Evolutionary conservation across 2,113 vertebrate genomes (phyloP).

Genomic region (Gorsachius goisagi): DNA sequence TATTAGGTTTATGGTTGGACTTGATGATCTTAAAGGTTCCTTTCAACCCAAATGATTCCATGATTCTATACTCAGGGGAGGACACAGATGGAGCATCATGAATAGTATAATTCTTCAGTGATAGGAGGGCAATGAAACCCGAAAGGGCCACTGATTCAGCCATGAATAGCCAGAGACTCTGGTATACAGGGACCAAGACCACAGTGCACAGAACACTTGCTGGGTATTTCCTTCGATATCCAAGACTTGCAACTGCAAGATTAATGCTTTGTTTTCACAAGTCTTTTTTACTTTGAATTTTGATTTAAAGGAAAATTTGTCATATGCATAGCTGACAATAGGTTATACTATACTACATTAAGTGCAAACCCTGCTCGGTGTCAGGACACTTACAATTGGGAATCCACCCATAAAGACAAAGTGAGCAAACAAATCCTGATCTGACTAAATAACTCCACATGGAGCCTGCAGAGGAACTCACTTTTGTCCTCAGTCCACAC

Average conservation of each 20-base stretch:
- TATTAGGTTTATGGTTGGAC: neutral
- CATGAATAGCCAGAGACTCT: neutral
- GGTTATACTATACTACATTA: neutral
- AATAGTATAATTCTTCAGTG: neutral
- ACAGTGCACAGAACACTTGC: neutral
- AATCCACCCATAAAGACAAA: slow-evolving; percentile 13
- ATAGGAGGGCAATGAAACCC: neutral
- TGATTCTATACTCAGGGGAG: neutral
- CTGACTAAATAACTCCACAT: slow-evolving; percentile 32
- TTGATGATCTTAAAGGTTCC: neutral
- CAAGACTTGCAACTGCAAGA: neutral
- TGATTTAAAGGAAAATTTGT: neutral
- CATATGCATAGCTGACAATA: neutral
- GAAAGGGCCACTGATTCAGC: neutral
- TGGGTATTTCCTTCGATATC: neutral
- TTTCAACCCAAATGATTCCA: neutral
- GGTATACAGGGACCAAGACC: neutral
- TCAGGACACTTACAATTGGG: neutral
- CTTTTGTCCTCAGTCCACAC: slow-evolving; percentile 46
- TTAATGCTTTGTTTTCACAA: neutral
- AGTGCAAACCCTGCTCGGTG: neutral
- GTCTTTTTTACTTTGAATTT: neutral
- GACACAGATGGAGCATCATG: neutral
- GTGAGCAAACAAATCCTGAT: slow-evolving; percentile 14
- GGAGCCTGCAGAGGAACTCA: slow-evolving; percentile 31